Percentiles rank a stretch among this genome's conserved stretches.
These are phyloP conservation scores for Cardinalis cardinalis DNA, from an alignment of 2,113 vertebrate species.

Conservation along the genomic window DNA sequence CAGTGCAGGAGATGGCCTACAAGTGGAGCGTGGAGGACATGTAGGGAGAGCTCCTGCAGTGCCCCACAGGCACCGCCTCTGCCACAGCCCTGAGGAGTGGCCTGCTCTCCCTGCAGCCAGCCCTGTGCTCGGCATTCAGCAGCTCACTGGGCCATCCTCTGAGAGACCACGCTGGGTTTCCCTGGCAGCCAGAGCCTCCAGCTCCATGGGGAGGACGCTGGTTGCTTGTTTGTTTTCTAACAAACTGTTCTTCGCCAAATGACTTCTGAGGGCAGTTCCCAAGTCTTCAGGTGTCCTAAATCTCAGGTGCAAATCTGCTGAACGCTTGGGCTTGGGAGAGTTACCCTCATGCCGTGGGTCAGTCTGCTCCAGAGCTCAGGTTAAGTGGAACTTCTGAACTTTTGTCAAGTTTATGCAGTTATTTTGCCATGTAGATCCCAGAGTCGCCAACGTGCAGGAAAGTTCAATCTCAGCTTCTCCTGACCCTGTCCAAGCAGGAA, in stretches of 20 bases:
- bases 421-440: background rate
- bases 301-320: conserved; percentile 14
- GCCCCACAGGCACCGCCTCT: background rate
- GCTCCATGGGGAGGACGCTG: background rate
- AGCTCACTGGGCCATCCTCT: fast-evolving
- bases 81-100: background rate
- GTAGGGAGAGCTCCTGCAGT: conserved; percentile 51
- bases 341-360: fast-evolving
- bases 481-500: too few species aligned
- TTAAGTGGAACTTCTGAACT: background rate
- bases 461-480: background rate
- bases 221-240: background rate
- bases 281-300: background rate
- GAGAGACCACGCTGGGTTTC: background rate
- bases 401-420: background rate
- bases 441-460: fast-evolving
- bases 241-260: conserved; percentile 15
- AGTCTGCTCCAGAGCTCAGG: background rate
- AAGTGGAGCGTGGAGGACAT: conserved; percentile 99
- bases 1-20: conserved; percentile 88
- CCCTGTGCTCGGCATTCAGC: fast-evolving
- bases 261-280: background rate
- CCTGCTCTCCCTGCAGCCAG: background rate
- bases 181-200: background rate
- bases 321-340: fast-evolving